Evolutionary conservation across 1,140 invertebrate genomes (phyloP).

Genomic region (Sinonovacula constricta): DNA sequence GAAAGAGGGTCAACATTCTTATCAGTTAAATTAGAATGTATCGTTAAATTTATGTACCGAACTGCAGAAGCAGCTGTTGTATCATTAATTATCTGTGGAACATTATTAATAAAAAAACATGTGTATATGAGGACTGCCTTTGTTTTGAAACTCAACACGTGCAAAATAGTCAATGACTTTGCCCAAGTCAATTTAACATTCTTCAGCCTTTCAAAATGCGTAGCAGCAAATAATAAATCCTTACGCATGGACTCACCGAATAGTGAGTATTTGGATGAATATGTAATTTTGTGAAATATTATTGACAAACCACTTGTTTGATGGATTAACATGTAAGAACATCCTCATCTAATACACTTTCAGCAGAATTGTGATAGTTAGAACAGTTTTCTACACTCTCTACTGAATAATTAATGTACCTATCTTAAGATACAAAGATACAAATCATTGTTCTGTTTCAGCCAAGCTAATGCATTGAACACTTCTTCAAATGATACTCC

Average conservation of each 20-base stretch:
- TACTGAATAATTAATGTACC: too few relatives aligned
- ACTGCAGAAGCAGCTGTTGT: not conserved
- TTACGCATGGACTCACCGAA: slow-evolving; percentile 6
- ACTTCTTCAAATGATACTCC: slow-evolving; percentile 1
- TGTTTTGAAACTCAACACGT: slow-evolving; percentile 52
- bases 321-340: not conserved
- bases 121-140: slow-evolving; percentile 55
- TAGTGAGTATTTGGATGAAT: too few relatives aligned
- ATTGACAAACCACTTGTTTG: not conserved
- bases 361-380: too few relatives aligned
- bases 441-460: slow-evolving; percentile 38
- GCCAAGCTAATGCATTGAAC: slow-evolving; percentile 15
- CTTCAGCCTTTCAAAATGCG: slow-evolving; percentile 42
- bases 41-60: slow-evolving; percentile 48
- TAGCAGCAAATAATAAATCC: not conserved
- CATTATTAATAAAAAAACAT: slow-evolving; percentile 51
- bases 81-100: slow-evolving; percentile 22
- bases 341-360: not conserved
- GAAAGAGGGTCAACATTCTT: not conserved
- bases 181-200: slow-evolving; percentile 26
- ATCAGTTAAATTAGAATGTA: slow-evolving; percentile 23
- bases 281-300: not conserved
- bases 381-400: too few relatives aligned
- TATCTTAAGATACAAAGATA: too few relatives aligned
- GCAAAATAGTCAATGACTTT: slow-evolving; percentile 49